Base-by-base conservation (phyloP, 2,888 invertebrate genomes). In the Spisula subtruncata region DNA sequence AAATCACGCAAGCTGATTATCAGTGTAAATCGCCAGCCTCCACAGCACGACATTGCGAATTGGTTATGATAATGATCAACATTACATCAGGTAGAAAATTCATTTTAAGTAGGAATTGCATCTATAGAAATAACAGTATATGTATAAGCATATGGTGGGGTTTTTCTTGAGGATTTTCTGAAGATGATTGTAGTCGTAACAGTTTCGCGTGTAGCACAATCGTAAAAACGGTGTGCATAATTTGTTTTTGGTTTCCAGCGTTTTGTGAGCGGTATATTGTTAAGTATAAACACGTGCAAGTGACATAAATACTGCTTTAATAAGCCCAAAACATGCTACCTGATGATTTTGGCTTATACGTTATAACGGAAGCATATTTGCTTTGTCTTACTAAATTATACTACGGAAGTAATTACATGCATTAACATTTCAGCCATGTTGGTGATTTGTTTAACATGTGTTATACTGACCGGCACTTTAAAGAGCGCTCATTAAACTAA, bases 61-160 rank as follows among this genome's bases (percentile, higher is more conserved):
- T 48, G 32, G n/a, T 18, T 48, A 8, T 25, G 75, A 75, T 79
- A 54, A 79, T 54, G 14, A 85, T 85, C 79, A 12, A n/a, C 46
- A 85, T 85, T 51, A 85, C 85, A 85, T 79, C n/a, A 75, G 85
- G 85, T 85, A 85, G 51, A 35, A 75, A 85, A 75, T 75, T 48
- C 46, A 71, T 46, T 83, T 71, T 29, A 71, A 71, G 71, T 71
- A 48, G 46, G 18, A n/a, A 35, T 29, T 83, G 71, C 71, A 46
- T 29, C 32, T 25, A 35, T 16, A 5, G 75, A 16, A 75, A 75
- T 18, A 32, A 16, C 29, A 5, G 35, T 16, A 41, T 41, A n/a
- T n/a, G n/a, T n/a, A 41, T 41, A 75, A 35, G 35, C 32, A 66
- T 66, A 25, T 12, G 60, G 60, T 10, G 25, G 12, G 60, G 60